phyloP scores from a whole-genome alignment of 2,797 vertebrate genomes.

The Halcyon badia region DNA sequence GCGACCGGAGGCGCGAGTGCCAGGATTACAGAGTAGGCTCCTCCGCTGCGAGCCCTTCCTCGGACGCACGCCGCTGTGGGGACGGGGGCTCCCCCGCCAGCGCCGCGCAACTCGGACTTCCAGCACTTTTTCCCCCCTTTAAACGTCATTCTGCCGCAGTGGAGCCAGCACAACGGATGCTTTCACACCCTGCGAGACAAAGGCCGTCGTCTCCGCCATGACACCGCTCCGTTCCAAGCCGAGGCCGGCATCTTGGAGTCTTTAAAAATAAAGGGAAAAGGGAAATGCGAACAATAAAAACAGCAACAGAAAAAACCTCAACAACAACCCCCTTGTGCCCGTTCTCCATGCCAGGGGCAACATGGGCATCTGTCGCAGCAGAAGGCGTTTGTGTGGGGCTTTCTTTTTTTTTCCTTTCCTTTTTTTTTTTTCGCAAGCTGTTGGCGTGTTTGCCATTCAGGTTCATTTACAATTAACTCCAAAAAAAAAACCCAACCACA shows the following conservation, averaged over 20 bases:
- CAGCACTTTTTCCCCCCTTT: constrained; percentile 76
- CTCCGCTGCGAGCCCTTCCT: constrained; percentile 72
- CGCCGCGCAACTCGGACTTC: constrained; percentile 70
- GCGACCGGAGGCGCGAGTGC: constrained; percentile 79
- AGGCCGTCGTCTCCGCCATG: constrained; percentile 85
- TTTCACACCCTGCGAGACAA: constrained; percentile 85
- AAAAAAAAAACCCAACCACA: constrained; percentile 60
- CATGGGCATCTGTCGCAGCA: constrained; percentile 88
- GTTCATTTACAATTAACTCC: constrained; percentile 80
- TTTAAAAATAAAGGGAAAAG: constrained; percentile 69
- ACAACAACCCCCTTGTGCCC: constrained; percentile 74
- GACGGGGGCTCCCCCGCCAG: constrained; percentile 69
- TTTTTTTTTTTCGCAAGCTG: constrained; percentile 54
- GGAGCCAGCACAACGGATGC: constrained; percentile 82
- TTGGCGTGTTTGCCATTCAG: constrained; percentile 79
- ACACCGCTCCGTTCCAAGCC: constrained; percentile 78
- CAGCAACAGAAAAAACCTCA: constrained; percentile 68
- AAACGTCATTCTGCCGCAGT: constrained; percentile 80
- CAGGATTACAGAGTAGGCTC: constrained; percentile 78
- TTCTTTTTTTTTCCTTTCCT: not conserved
- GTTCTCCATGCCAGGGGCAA: constrained; percentile 83
- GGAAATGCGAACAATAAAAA: constrained; percentile 75
- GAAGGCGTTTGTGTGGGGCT: constrained; percentile 72
- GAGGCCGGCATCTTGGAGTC: constrained; percentile 79
- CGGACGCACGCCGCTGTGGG: constrained; percentile 65